phyloP scores from a whole-genome alignment of 2,797 vertebrate species.

The Neostethus bicornis region DNA sequence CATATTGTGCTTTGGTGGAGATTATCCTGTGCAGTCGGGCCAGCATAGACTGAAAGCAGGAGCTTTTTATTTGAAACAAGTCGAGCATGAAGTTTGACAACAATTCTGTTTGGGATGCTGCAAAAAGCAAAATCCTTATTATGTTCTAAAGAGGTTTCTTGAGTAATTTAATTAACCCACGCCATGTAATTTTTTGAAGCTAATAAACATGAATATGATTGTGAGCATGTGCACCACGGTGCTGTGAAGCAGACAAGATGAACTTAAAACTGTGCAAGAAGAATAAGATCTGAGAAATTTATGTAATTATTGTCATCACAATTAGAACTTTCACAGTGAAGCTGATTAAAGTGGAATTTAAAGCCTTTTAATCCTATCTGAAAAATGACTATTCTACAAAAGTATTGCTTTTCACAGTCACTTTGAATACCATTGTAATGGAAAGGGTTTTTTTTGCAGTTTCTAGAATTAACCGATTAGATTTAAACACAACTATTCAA shows the following conservation, averaged over 20 bases:
- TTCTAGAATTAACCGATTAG: no score
- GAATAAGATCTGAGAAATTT: conserved; percentile 9
- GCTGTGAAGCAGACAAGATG: not conserved
- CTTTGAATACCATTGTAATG: no score
- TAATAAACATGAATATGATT: not conserved
- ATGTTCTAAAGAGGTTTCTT: conserved; percentile 14
- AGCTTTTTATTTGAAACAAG: conserved; percentile 5
- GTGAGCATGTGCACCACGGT: not conserved
- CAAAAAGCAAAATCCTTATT: conserved; percentile 12
- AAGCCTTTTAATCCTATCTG: no score
- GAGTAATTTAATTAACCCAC: conserved; percentile 29
- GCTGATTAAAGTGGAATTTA: no score
- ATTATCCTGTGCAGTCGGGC: conserved; percentile 33
- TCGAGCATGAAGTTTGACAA: conserved; percentile 3
- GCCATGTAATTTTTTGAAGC: conserved; percentile 10
- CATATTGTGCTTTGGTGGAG: conserved; percentile 19
- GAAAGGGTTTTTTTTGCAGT: no score
- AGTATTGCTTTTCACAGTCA: no score
- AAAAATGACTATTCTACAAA: no score
- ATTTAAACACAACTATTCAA: no score
- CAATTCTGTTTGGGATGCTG: conserved; percentile 8
- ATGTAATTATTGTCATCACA: conserved; percentile 2
- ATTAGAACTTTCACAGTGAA: conserved; percentile 10
- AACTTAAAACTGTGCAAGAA: conserved; percentile 1
- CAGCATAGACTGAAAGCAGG: not conserved